Evolutionary conservation across 1,140 invertebrate species (phyloP), one percentile per base, ranked within the genome.

Genomic region (Cotesia typhae): DNA sequence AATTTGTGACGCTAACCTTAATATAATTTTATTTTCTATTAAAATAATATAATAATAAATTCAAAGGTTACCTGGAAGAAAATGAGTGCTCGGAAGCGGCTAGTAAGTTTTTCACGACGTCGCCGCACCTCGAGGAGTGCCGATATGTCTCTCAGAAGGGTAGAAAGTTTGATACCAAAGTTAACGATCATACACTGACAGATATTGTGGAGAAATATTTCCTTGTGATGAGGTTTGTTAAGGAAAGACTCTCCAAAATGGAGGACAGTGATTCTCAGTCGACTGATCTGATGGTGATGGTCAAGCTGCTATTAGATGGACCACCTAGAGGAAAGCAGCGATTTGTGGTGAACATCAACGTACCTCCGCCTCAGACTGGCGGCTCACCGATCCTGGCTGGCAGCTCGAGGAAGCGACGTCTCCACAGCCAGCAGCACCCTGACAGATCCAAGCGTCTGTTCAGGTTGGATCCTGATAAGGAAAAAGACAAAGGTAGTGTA

Each of bases 171-270:
- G 83, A 76, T 52, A 87, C 84, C 20, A 80, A 72, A 81, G 81
- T 88, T 5, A 78, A 77, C 6, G 82, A 84, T 20, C 76, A 84
- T 71, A 83, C 75, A n/a, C 78, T 88, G 36, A 74, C 76, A 4
- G 82, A 87, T 52, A 77, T 88, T 41, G 72, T 88, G n/a, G 85
- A 88, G 52, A 85, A 86, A 41, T 86, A 84, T 64, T 83, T 82
- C 52, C 75, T 80, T 28, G 81, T 84, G 7, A 82, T 77, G 55
- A 66, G 66, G 4, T 79, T 64, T 84, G 85, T 88, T 38, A 79
- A 85, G 67, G 85, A 87, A 37, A 82, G 80, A 70, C 59, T 88
- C 12, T 83, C 28, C 66, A 84, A 82, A 75, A 55, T 82, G 17
- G 66, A 77, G 5, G 81, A 85, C 67, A 76, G 68, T 14, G 82